Base-by-base conservation (phyloP, 2,797 vertebrate genomes). In the Channa striata region DNA sequence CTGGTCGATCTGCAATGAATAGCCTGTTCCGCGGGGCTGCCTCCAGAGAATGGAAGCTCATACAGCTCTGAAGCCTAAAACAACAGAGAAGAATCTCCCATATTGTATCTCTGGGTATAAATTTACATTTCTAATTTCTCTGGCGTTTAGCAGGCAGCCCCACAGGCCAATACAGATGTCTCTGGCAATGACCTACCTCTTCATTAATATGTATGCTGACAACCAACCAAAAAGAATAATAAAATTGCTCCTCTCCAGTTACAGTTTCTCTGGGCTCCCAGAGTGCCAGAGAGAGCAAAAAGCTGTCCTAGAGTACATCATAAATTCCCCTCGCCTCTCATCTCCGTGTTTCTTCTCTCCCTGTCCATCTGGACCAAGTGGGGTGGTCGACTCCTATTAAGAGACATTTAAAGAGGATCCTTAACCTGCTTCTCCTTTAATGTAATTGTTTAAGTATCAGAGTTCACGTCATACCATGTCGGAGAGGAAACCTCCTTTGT, bases 171-270 rank as follows among this genome's bases (percentile, higher is more conserved):
- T 89, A 89, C 91, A 92, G 90, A 92, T 92, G 93, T 93, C 91
- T 92, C 71, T 75, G 83, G 88, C 89, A 90, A 87, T 93, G 93
- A 93, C 90, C 90, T 91, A 81, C 90, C 84, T 88, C 85, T 91
- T 92, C 90, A 93, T 94, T 92, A 93, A 93, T 91, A 94, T 94
- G 91, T 86, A 94, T 91, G 91, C 85, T 88, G 90, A 93, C 91
- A 93, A 91, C 80, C 84, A 63, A 88, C 86, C 87, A 90, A 88
- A 90, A 90, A 86, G 84, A 89, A 91, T 89, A 86, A 85, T 87
- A 85, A 84, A 89, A 91, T 87, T 84, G 82, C 80, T 77, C 68
- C 62, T 89, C 88, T 88, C 80, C 57, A 66, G 83, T 91, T 91
- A 85, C 87, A 81, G 71, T 76, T 79, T 88, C 82, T 79, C 51